These are phyloP conservation scores for Epizoanthus scotinus DNA, from an alignment of 92 coral and sea anemone species.

Conservation along the genomic window DNA sequence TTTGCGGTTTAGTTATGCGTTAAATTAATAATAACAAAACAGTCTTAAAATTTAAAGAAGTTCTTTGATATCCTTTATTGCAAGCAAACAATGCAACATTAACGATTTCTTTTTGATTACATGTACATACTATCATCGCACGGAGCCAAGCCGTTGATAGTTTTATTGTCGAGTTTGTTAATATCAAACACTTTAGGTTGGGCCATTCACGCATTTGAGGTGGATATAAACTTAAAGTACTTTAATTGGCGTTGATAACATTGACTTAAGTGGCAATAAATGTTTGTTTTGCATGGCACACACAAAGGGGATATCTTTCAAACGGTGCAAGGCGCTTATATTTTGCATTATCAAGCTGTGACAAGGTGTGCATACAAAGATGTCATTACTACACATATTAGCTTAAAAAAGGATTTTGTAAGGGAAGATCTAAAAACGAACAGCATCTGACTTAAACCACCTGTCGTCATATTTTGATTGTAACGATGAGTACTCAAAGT, in stretches of 20 bases:
- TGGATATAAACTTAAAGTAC: not conserved
- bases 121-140: not conserved
- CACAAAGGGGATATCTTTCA: constrained; percentile 4
- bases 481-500: no score
- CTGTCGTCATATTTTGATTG: no score
- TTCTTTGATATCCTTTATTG: constrained; percentile 29
- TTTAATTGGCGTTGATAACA: not conserved
- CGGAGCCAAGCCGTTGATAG: not conserved
- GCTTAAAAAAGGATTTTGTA: no score
- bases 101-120: not conserved
- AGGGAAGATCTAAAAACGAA: no score
- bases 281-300: constrained; percentile 24
- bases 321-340: not conserved
- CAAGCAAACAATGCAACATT: constrained; percentile 19
- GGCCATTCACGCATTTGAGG: not conserved
- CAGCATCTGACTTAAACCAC: no score
- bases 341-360: not conserved
- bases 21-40: constrained; percentile 36
- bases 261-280: constrained; percentile 21
- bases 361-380: not conserved
- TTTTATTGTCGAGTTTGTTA: not conserved
- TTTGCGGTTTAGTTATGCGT: constrained; percentile 3
- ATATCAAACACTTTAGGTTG: not conserved
- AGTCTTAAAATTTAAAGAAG: constrained; percentile 25
- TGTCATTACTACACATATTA: no score